Conservation (phyloP, 2,888 invertebrate genomes). For the Drosophila demipolita region DNA sequence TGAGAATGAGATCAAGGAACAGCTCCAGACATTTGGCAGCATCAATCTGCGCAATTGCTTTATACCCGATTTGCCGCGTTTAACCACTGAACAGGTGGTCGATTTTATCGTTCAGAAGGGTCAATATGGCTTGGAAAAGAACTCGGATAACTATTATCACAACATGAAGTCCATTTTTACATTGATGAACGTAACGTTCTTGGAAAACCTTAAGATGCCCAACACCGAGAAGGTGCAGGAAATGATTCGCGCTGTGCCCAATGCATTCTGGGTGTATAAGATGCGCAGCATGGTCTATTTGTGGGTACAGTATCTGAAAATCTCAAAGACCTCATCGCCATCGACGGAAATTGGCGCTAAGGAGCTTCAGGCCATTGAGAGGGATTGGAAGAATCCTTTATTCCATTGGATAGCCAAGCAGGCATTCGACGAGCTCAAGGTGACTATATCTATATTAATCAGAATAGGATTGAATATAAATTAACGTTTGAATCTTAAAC, state of each 20-base stretch:
- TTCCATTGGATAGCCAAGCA: constrained; percentile 68
- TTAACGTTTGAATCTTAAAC: not conserved
- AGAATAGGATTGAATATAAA: not conserved
- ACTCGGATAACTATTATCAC: constrained; percentile 64
- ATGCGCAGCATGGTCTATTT: constrained; percentile 67
- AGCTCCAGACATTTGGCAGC: constrained; percentile 43
- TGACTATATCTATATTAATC: constrained; percentile 15
- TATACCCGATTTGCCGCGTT: constrained; percentile 61
- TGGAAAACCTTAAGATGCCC: constrained; percentile 56
- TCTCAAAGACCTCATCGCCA: constrained; percentile 44
- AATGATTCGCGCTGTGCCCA: constrained; percentile 63
- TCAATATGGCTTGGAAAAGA: constrained; percentile 58
- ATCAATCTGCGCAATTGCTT: constrained; percentile 62
- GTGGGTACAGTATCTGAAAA: constrained; percentile 61
- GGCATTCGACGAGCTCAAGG: constrained; percentile 64
- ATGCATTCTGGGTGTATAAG: constrained; percentile 61
- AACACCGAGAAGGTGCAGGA: constrained; percentile 56
- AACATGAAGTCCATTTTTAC: constrained; percentile 66
- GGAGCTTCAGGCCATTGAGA: constrained; percentile 52
- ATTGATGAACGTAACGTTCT: constrained; percentile 62
- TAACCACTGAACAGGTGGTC: constrained; percentile 61
- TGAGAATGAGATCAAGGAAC: constrained; percentile 52
- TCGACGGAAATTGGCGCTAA: constrained; percentile 44
- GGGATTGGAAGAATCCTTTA: constrained; percentile 61
- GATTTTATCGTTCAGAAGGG: constrained; percentile 57